phyloP scores from a whole-genome alignment of 2,113 vertebrate species.

The Strix aluco region DNA sequence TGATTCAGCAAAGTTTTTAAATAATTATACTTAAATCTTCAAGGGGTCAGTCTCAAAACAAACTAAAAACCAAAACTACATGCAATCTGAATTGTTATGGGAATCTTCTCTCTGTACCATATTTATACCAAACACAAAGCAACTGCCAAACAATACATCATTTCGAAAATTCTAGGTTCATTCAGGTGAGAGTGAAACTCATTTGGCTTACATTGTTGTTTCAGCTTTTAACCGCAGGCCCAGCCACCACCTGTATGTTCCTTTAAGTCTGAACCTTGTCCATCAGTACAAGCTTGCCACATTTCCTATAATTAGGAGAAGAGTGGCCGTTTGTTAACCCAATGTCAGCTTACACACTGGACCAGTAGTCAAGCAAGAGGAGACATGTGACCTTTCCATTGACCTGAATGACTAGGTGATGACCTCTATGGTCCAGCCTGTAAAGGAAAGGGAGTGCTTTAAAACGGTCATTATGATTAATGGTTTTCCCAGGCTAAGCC shows the following conservation, averaged over 20 bases:
- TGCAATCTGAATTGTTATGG: background rate
- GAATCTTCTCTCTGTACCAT: background rate
- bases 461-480: constrained; percentile 61
- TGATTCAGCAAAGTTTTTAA: background rate
- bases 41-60: background rate
- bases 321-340: constrained; percentile 54
- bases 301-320: constrained; percentile 45
- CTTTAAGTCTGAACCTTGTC: background rate
- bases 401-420: constrained; percentile 50
- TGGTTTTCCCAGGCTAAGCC: constrained; percentile 23
- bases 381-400: constrained; percentile 45
- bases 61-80: background rate
- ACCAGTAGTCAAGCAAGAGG: constrained; percentile 51
- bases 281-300: background rate
- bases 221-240: background rate
- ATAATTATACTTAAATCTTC: background rate
- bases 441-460: constrained; percentile 32
- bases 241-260: background rate
- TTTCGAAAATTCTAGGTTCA: background rate
- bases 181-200: background rate
- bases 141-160: background rate
- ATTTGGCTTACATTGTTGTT: background rate
- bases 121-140: background rate
- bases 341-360: constrained; percentile 15
- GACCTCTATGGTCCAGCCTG: constrained; percentile 47